A percentile compares a stretch with the other conserved stretches of the same genome.
Evolutionary conservation across 2,888 invertebrate genomes (phyloP).

Genomic region (Campoletis raptor): DNA sequence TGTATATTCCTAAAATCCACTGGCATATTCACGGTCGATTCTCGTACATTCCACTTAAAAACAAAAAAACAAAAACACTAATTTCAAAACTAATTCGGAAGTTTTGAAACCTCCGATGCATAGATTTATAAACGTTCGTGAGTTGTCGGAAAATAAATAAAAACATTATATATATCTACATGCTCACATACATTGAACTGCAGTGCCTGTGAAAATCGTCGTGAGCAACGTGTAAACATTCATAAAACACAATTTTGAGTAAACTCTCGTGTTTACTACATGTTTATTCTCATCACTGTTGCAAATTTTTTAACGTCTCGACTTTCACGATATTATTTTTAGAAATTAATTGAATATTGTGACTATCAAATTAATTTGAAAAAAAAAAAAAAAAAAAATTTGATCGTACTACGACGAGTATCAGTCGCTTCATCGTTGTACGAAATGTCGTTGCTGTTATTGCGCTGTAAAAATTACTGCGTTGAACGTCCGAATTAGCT

Average conservation of each 20-base stretch:
- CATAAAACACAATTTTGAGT: constrained; percentile 33
- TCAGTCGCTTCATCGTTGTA: constrained; percentile 37
- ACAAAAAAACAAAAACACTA: background rate
- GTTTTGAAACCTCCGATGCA: constrained; percentile 1
- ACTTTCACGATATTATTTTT: constrained; percentile 32
- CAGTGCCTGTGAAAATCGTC: constrained; percentile 62
- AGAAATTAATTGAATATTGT: constrained; percentile 7
- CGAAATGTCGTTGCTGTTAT: constrained; percentile 62
- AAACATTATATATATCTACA: background rate
- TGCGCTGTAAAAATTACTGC: constrained; percentile 57
- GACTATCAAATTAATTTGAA: constrained; percentile 66
- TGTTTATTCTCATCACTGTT: constrained; percentile 16
- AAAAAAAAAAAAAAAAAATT: constrained; percentile 55
- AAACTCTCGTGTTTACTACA: constrained; percentile 31
- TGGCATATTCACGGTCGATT: constrained; percentile 29
- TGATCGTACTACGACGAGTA: constrained; percentile 21
- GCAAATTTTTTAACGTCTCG: constrained; percentile 41
- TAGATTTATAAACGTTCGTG: constrained; percentile 27
- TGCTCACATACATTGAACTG: constrained; percentile 46
- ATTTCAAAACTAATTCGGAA: background rate
- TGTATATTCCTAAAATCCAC: constrained; percentile 5
- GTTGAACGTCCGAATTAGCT: constrained; percentile 70
- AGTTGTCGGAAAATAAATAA: constrained; percentile 28
- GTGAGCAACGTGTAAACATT: constrained; percentile 18
- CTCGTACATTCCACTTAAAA: constrained; percentile 61